Base-by-base conservation (phyloP, 2,797 vertebrate species). In the Monodelphis domestica region DNA sequence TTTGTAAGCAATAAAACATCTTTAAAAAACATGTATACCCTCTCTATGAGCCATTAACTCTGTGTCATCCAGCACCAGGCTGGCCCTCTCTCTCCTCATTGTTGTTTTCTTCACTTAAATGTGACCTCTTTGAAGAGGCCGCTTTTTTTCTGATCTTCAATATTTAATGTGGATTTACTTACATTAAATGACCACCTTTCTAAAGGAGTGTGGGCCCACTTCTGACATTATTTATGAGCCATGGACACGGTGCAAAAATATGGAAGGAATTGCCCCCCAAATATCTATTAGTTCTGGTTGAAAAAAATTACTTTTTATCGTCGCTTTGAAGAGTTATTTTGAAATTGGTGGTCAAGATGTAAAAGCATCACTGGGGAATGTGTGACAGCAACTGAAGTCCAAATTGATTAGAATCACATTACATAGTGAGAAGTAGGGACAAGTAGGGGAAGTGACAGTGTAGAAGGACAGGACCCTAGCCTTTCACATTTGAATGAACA, bases 121-220 rank as follows among this genome's bases (percentile, higher is more conserved):
- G 98, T 98, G 98, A 98, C 98, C 98, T 98, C 98, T 98, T 98
- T 98, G 98, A 98, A 98, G 98, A 98, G 97, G 94, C 97, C 98
- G 97, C 97, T 98, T 98, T 98, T n/a, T 97, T 97, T 96, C 97
- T 96, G 93, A 98, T 98, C 98, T 98, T 98, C 98, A 99, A 98
- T 98, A 98, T 98, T 99, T 98, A 98, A 98, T 98, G 98, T 97
- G 98, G 98, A 98, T 98, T 98, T 98, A 99, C 98, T 98, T 98
- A 98, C 98, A 98, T 98, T 98, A 98, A 98, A 98, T 98, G 98
- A 98, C 98, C 98, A 98, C 98, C 98, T 98, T 98, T 97, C 98
- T 96, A 97, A 98, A 98, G 97, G 96, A 98, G 92, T 93, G 93
- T 97, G 98, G 97, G 98, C 97, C 98, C 98, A 98, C 96, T 98